Conservation (phyloP, 2,797 vertebrate genomes). For the Syndactyla subalaris region DNA sequence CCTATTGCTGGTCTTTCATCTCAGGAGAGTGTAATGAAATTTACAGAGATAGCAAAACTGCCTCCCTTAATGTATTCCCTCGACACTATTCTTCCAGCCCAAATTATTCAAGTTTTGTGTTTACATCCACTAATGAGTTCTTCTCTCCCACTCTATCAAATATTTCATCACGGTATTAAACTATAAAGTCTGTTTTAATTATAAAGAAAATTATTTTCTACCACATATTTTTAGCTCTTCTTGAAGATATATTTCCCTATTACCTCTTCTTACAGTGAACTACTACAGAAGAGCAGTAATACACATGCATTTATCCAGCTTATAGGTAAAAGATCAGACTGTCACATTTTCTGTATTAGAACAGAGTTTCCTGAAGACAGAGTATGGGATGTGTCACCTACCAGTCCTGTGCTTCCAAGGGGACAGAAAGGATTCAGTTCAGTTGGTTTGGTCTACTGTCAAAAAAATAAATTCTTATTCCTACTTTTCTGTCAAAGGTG, state of each 20-base stretch:
- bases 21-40: slow-evolving; percentile 3
- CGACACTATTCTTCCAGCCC: background rate
- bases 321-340: background rate
- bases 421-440: background rate
- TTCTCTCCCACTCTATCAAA: background rate
- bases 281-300: background rate
- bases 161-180: slow-evolving; percentile 26
- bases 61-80: slow-evolving; percentile 50
- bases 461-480: background rate
- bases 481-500: background rate
- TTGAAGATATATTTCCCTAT: background rate
- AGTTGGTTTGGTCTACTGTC: background rate
- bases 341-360: background rate
- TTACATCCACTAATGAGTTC: slow-evolving; percentile 39
- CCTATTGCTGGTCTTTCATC: background rate
- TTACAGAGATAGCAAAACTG: slow-evolving; percentile 38
- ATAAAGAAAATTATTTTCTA: slow-evolving; percentile 42
- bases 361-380: background rate
- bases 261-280: background rate
- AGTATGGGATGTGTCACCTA: background rate
- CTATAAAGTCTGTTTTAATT: slow-evolving; percentile 45
- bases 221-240: background rate
- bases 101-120: slow-evolving; percentile 40
- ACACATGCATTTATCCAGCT: background rate
- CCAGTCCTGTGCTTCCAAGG: background rate